Base-by-base conservation (phyloP, 2,113 vertebrate species). In the Strix aluco region DNA sequence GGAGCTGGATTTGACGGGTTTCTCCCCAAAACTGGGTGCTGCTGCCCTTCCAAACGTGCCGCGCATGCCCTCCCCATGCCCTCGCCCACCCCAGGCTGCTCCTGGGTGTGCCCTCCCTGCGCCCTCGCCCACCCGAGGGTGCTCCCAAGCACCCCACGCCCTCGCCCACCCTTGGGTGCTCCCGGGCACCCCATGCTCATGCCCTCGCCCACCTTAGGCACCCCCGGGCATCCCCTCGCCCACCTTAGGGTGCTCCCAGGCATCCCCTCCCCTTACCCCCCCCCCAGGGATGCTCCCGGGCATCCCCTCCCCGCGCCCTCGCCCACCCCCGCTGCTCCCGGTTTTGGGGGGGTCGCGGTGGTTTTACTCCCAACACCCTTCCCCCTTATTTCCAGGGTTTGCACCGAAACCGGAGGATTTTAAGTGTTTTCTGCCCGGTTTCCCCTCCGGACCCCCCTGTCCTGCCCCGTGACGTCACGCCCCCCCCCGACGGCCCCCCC, bases 31-130 rank as follows among this genome's bases (percentile, higher is more conserved):
- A 38, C 0, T 20, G 75, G 46, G 36, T 2, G 71, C 13, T 79
- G 17, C 49, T 3, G 13, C 38, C 14, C 17, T 51, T 47, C 77
- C 32, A 7, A 22, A 44, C 2, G 8, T 9, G 26, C 10, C 0
- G 0, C 25, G 44, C 44, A 18, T 17, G 44, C 44, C 44, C 42
- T 42, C 42, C 18, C 26, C 5, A 0, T 0, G 3, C 11, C 6
- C 36, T 15, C 3, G 0, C 19, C 55, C 58, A 69, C 42, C 27
- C 40, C 11, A 9, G 69, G 55, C 8, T 15, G 10, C 16, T 32
- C 55, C 63, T 11, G 70, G 21, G 51, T 34, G 42, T 0, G 29
- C 29, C 27, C 12, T 26, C 34, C n/a, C 30, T 13, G 9, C 25
- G 18, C 49, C 19, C 49, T 13, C 1, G 0, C 25, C 54, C 66